Conservation (phyloP, 2,888 invertebrate species). For the Coenonympha arcania region DNA sequence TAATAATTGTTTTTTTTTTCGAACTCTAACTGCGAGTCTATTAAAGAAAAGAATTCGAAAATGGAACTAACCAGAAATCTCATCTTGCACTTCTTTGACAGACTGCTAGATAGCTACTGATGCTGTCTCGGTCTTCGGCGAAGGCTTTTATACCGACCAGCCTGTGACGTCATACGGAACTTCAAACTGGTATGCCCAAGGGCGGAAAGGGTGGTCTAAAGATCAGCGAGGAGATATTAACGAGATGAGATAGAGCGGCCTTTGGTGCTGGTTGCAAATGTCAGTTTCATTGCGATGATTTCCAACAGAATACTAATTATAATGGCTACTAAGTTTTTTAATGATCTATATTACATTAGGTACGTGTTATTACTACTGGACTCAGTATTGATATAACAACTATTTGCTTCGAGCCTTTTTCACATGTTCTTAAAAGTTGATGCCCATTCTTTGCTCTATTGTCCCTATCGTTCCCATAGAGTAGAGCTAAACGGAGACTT, state of each 20-base stretch:
- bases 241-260: neutral
- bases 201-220: conserved; percentile 54
- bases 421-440: too few relatives aligned
- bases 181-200: conserved; percentile 62
- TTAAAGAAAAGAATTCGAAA: neutral
- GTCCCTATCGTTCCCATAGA: too few relatives aligned
- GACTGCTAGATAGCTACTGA: conserved; percentile 73
- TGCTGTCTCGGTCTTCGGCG: conserved; percentile 39
- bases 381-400: too few relatives aligned
- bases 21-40: neutral
- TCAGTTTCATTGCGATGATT: neutral
- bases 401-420: too few relatives aligned
- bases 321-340: too few relatives aligned
- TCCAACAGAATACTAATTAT: too few relatives aligned
- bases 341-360: too few relatives aligned
- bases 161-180: conserved; percentile 51
- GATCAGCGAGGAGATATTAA: neutral
- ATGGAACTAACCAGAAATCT: conserved; percentile 65
- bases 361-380: too few relatives aligned
- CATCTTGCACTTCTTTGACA: conserved; percentile 71
- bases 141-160: conserved; percentile 56
- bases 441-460: too few relatives aligned
- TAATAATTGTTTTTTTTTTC: too few relatives aligned
- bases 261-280: neutral
- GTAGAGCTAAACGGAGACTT: too few relatives aligned